Base-by-base conservation (phyloP, 2,888 invertebrate species). In the Pseudolycoriella hygida region DNA sequence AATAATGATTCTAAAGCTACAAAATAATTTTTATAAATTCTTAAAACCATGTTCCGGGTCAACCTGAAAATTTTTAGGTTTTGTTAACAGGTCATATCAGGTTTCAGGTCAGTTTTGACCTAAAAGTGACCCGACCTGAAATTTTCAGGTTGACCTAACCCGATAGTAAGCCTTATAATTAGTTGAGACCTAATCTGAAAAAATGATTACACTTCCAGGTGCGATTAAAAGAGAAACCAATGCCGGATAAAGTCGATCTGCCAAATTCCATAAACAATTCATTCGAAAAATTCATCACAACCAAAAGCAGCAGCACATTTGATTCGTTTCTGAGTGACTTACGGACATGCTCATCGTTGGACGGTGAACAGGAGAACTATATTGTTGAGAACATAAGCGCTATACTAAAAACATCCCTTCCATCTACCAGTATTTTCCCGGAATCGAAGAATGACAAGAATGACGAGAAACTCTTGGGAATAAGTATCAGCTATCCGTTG, bases 401-500 rank as follows among this genome's bases (percentile, higher is more conserved):
- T 52, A 57, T 60, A 49, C 49, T 65, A 46, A 66, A 62, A 43
- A 57, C 61, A 53, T 58, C 66, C 44, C 53, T 65, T 49, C 66
- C 66, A 42, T 55, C 56, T 46, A 32, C 43, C 44, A 18, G 2
- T 3, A 55, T 65, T 45, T 71, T 71, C 52, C 68, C 73, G n/a
- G 71, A 72, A 41, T 68, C 68, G 51, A 61, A 71, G 50, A 74
- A 68, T 38, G 25, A 25, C 8, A 25, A 25, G 8, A 34, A 34
- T 12, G 74, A 76, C 50, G 76, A 76, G 54, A 68, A 71, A 50
- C 66, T 55, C 49, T 52, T 86, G 49, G 74, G 77, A 53, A 83
- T 84, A 59, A 85, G 84, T 56, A 77, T 86, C 55, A 81, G 80
- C 55, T 75, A 79, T 31, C 88, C 89, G 46, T 64, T 94, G 53